Conservation (phyloP, 1,140 invertebrate species). For the Halictus rubicundus region DNA sequence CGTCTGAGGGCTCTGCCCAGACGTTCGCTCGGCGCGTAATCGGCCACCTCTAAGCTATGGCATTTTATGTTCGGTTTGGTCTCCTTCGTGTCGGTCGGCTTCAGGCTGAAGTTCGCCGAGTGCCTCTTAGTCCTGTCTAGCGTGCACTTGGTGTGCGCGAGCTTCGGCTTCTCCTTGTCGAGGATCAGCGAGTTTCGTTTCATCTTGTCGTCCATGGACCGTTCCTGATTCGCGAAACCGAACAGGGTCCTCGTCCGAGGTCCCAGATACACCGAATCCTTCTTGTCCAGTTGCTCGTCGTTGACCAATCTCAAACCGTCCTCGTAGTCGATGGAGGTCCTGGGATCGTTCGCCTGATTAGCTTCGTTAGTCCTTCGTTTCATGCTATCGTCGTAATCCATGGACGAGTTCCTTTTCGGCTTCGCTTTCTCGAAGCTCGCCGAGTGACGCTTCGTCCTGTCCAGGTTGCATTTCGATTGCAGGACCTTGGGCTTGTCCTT, state of each 20-base stretch:
- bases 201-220: constrained; percentile 58
- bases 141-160: constrained; percentile 58
- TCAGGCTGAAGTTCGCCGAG: constrained; percentile 69
- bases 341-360: constrained; percentile 47
- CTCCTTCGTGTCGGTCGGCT: constrained; percentile 67
- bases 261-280: constrained; percentile 22
- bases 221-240: constrained; percentile 44
- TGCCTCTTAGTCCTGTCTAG: constrained; percentile 74
- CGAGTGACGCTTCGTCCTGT: constrained; percentile 73
- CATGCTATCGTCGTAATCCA: constrained; percentile 71
- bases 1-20: constrained; percentile 59
- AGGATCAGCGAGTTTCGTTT: constrained; percentile 65
- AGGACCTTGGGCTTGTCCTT: constrained; percentile 64
- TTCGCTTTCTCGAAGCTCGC: constrained; percentile 62
- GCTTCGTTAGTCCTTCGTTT: constrained; percentile 58
- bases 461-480: constrained; percentile 60
- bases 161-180: constrained; percentile 65
- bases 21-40: constrained; percentile 58
- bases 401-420: constrained; percentile 67
- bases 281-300: constrained; percentile 47
- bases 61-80: constrained; percentile 68
- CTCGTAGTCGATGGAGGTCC: constrained; percentile 71
- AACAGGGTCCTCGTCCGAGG: too few species aligned
- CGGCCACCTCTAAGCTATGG: constrained; percentile 72
- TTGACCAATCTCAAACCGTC: constrained; percentile 58